Evolutionary conservation across 1,140 invertebrate species (phyloP).

Genomic region (Euwallacea fornicatus): DNA sequence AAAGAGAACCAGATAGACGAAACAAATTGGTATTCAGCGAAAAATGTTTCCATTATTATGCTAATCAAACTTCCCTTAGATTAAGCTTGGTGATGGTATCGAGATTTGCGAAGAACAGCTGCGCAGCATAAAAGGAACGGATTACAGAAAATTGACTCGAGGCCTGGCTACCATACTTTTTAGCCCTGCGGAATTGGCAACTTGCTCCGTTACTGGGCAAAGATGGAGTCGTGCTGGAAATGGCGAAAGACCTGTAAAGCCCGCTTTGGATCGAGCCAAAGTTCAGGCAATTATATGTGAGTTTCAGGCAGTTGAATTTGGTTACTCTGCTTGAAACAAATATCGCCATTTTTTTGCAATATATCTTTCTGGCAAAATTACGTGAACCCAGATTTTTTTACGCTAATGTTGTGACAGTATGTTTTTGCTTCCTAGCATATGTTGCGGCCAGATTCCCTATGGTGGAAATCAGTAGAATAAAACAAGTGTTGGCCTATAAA

Average conservation of each 20-base stretch:
- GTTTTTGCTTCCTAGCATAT: conserved; percentile 57
- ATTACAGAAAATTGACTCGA: conserved; percentile 71
- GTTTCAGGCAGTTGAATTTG: conserved; percentile 39
- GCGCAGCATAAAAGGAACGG: conserved; percentile 70
- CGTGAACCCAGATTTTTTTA: background rate
- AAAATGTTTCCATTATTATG: background rate
- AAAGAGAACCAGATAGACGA: conserved; percentile 40
- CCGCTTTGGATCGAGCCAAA: conserved; percentile 68
- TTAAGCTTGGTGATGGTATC: conserved; percentile 71
- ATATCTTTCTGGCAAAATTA: background rate
- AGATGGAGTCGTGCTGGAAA: conserved; percentile 71
- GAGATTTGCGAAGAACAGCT: conserved; percentile 70
- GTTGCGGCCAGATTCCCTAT: conserved; percentile 71
- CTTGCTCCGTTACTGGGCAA: conserved; percentile 73
- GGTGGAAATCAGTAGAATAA: conserved; percentile 71
- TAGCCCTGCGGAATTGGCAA: conserved; percentile 71
- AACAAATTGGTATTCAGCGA: conserved; percentile 44
- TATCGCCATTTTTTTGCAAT: background rate
- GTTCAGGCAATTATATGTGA: conserved; percentile 73
- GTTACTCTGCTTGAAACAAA: too few relatives aligned
- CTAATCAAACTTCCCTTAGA: conserved; percentile 52
- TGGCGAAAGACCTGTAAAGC: conserved; percentile 70
- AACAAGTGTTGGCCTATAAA: conserved; percentile 74
- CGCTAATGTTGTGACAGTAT: conserved; percentile 7
- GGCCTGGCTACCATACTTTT: conserved; percentile 72